Conservation (phyloP, 2,113 vertebrate species). For the Etia nguti region DNA sequence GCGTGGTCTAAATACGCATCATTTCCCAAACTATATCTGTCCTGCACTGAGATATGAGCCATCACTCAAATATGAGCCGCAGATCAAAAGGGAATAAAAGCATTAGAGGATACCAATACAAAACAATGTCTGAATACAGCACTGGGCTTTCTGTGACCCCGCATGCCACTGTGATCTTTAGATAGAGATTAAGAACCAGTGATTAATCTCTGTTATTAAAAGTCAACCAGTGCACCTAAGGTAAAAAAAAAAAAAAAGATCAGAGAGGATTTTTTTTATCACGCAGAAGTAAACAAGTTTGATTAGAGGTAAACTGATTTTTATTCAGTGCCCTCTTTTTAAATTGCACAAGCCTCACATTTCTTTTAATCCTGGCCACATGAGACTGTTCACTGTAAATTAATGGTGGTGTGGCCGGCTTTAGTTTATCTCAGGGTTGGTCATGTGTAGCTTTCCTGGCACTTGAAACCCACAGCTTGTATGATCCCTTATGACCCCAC, state of each 20-base stretch:
- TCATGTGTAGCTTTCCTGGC: slow-evolving; percentile 37
- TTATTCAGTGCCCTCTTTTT: slow-evolving; percentile 22
- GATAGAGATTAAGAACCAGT: slow-evolving; percentile 20
- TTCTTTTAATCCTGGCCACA: slow-evolving; percentile 49
- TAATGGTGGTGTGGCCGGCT: slow-evolving; percentile 9
- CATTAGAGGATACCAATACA: slow-evolving; percentile 6
- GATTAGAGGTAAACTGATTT: slow-evolving; percentile 31
- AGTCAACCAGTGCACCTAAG: slow-evolving; percentile 12
- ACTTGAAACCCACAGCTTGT: slow-evolving; percentile 17
- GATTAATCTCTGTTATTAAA: slow-evolving; percentile 37
- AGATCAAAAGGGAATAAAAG: slow-evolving; percentile 43
- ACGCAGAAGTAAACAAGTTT: slow-evolving; percentile 25
- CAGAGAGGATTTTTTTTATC: slow-evolving; percentile 18
- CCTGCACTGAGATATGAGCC: slow-evolving; percentile 6
- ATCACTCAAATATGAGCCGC: slow-evolving; percentile 38
- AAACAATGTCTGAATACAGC: not conserved
- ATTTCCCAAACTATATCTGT: slow-evolving; percentile 24
- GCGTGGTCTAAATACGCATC: not conserved
- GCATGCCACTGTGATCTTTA: slow-evolving; percentile 12
- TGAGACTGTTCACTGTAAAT: slow-evolving; percentile 41
- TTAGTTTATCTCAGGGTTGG: slow-evolving; percentile 42
- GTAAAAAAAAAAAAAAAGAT: not conserved
- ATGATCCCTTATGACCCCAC: slow-evolving; percentile 20
- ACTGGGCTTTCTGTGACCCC: slow-evolving; percentile 1
- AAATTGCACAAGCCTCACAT: slow-evolving; percentile 7